Evolutionary conservation across 2,888 invertebrate species (phyloP).

Genomic region (Listrodromus nycthemerus): DNA sequence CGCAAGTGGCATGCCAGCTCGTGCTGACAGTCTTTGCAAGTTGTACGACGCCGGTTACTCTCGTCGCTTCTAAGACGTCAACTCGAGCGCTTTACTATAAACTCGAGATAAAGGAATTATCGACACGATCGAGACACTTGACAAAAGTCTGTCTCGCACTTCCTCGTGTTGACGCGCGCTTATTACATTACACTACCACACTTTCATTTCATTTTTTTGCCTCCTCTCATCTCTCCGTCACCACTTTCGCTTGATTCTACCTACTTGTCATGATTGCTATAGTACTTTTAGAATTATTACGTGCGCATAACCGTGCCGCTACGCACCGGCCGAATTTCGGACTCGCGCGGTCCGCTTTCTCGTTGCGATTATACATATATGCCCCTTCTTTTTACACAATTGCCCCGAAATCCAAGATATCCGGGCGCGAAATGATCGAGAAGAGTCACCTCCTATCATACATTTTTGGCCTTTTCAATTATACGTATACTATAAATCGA

Average conservation of each 20-base stretch:
- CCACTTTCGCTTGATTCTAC: slow-evolving; percentile 37
- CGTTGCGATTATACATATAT: background rate
- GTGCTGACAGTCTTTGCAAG: slow-evolving; percentile 93
- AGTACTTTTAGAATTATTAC: slow-evolving; percentile 41
- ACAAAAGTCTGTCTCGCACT: slow-evolving; percentile 33
- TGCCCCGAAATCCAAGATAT: background rate
- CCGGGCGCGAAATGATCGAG: slow-evolving; percentile 24
- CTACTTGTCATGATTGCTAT: slow-evolving; percentile 55
- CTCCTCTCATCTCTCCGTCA: slow-evolving; percentile 5
- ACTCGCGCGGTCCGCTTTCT: slow-evolving; percentile 24
- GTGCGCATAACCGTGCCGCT: slow-evolving; percentile 15
- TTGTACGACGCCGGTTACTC: slow-evolving; percentile 94
- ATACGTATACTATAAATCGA: slow-evolving; percentile 80
- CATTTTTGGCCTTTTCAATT: slow-evolving; percentile 48
- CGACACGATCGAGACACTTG: slow-evolving; percentile 26
- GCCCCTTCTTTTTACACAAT: background rate
- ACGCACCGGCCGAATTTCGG: slow-evolving; percentile 17
- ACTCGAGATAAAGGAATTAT: slow-evolving; percentile 42
- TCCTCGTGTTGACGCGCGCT: slow-evolving; percentile 51
- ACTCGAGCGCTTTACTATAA: slow-evolving; percentile 20
- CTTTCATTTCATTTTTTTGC: slow-evolving; percentile 27
- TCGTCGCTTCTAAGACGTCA: slow-evolving; percentile 86
- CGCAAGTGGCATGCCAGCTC: slow-evolving; percentile 86
- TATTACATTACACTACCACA: slow-evolving; percentile 47
- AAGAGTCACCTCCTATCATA: slow-evolving; percentile 51